Conservation (phyloP, 1,140 invertebrate genomes). For the Drosophila eugracilis region DNA sequence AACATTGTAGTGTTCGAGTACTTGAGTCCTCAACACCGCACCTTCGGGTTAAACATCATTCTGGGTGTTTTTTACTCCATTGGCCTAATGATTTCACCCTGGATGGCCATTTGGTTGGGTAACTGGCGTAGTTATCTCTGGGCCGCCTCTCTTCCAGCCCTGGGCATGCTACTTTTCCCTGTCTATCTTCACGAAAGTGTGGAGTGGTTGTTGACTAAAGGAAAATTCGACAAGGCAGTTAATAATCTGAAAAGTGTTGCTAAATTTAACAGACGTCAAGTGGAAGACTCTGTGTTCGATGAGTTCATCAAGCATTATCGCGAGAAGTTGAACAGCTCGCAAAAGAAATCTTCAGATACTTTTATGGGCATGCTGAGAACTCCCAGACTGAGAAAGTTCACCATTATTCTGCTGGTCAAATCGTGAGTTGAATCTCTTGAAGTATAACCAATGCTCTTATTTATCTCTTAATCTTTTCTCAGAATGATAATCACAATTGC, state of each 20-base stretch:
- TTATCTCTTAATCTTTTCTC: neutral
- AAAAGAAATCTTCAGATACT: constrained; percentile 54
- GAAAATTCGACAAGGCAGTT: constrained; percentile 85
- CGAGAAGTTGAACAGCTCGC: constrained; percentile 50
- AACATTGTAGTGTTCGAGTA: constrained; percentile 86
- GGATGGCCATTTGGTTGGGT: constrained; percentile 86
- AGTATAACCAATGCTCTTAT: too few species aligned
- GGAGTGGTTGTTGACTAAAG: constrained; percentile 87
- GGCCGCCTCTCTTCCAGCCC: constrained; percentile 85
- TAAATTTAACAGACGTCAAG: constrained; percentile 85
- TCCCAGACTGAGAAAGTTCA: constrained; percentile 86
- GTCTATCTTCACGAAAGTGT: constrained; percentile 87
- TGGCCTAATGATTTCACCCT: constrained; percentile 86
- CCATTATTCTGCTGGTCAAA: constrained; percentile 86
- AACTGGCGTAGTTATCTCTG: constrained; percentile 86
- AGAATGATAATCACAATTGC: constrained; percentile 87
- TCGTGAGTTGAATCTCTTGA: constrained; percentile 86
- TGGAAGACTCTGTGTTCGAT: constrained; percentile 84
- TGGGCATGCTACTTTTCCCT: constrained; percentile 85
- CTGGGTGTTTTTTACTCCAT: constrained; percentile 87
- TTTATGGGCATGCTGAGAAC: constrained; percentile 86
- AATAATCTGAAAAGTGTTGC: constrained; percentile 86
- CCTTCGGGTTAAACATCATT: constrained; percentile 87
- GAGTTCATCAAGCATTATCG: constrained; percentile 82
- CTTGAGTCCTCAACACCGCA: constrained; percentile 86